These are phyloP conservation scores for Acleris laterana DNA, from an alignment of 2,888 invertebrate species.

Conservation along the genomic window DNA sequence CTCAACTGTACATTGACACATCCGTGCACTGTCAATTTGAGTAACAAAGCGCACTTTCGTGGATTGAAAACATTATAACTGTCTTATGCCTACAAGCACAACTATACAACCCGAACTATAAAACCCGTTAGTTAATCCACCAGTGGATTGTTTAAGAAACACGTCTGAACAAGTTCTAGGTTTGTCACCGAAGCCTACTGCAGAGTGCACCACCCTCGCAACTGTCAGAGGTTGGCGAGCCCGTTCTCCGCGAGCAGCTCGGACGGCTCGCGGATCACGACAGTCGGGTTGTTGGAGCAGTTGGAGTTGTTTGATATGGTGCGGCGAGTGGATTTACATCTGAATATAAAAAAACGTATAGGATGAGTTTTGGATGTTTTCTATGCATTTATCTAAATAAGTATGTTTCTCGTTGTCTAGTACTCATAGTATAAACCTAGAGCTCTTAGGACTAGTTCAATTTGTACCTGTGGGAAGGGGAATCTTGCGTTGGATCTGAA, in stretches of 20 bases:
- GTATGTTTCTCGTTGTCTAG: no score
- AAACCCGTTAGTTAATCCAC: not conserved
- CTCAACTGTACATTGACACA: no score
- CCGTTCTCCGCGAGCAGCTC: conserved; percentile 67
- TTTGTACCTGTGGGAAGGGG: no score
- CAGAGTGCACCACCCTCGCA: conserved; percentile 82
- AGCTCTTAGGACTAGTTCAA: no score
- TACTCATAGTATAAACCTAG: no score
- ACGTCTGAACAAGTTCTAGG: not conserved
- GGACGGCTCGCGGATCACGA: conserved; percentile 66
- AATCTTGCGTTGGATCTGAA: no score
- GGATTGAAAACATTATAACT: no score
- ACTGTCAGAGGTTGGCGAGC: conserved; percentile 73
- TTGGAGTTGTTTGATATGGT: conserved; percentile 52
- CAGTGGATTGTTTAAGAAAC: not conserved
- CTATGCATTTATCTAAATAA: no score
- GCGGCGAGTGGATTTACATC: conserved; percentile 59
- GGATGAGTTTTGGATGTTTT: no score
- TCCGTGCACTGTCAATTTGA: no score
- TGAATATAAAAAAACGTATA: not conserved
- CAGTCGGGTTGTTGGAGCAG: conserved; percentile 67
- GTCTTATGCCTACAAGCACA: not conserved
- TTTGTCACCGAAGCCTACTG: conserved; percentile 52
- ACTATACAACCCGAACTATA: not conserved
- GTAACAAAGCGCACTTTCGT: no score